Conservation (phyloP, 2,888 invertebrate genomes). For the Xestia ashworthii region DNA sequence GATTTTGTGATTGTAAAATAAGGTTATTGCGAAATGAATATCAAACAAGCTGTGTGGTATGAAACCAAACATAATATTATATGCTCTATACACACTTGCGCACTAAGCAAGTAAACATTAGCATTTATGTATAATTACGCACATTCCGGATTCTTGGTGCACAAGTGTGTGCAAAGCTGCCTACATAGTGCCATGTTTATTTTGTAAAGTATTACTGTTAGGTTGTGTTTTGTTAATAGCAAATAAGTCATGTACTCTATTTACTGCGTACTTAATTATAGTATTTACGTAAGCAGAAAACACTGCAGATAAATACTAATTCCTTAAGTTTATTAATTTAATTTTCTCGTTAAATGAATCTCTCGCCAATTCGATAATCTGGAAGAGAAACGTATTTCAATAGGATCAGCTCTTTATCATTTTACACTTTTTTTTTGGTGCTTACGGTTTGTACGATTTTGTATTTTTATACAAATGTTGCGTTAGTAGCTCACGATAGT, state of each 20-base stretch:
- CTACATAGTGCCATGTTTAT: conserved; percentile 75
- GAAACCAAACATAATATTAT: conserved; percentile 34
- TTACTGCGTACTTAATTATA: conserved; percentile 56
- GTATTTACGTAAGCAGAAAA: conserved; percentile 4
- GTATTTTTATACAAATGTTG: conserved; percentile 30
- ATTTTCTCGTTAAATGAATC: conserved; percentile 30
- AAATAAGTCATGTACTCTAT: conserved; percentile 46
- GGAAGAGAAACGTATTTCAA: not conserved
- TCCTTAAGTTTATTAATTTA: too few species aligned
- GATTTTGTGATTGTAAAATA: conserved; percentile 76
- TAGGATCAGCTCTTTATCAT: not conserved
- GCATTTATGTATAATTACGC: conserved; percentile 34
- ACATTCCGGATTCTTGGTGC: conserved; percentile 48
- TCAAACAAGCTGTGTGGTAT: conserved; percentile 31
- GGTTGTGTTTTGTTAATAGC: conserved; percentile 62
- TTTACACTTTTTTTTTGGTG: conserved; percentile 6
- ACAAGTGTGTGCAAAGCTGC: conserved; percentile 37
- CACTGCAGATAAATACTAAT: too few species aligned
- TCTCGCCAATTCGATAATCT: conserved; percentile 14
- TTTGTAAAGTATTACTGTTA: conserved; percentile 64
- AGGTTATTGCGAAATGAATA: conserved; percentile 53
- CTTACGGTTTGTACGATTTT: conserved; percentile 27
- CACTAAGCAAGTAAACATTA: conserved; percentile 15
- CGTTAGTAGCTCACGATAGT: conserved; percentile 7
- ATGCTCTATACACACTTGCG: conserved; percentile 44